Evolutionary conservation across 2,797 vertebrate species (phyloP).

Genomic region (Galaxias olidus): DNA sequence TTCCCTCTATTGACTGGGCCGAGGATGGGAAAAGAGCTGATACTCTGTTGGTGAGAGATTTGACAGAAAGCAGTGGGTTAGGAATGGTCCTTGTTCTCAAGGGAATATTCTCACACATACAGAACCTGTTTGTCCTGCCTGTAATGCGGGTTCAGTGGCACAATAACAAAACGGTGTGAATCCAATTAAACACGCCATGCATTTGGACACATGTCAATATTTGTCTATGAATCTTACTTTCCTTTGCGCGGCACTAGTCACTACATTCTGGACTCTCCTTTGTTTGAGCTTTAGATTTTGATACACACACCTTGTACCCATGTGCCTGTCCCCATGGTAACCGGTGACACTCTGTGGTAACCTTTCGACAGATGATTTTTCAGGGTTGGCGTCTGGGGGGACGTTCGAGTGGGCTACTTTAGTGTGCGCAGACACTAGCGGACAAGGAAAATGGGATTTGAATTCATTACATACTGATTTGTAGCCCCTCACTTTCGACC

Average conservation of each 20-base stretch:
- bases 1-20: constrained; percentile 64
- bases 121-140: constrained; percentile 56
- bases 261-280: too few species aligned
- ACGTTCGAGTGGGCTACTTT: constrained; percentile 30
- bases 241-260: too few species aligned
- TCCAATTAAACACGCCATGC: too few species aligned
- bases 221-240: too few species aligned
- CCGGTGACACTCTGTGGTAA: constrained; percentile 29
- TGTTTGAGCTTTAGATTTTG: too few species aligned
- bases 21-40: constrained; percentile 51
- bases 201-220: too few species aligned
- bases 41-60: constrained; percentile 58
- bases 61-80: constrained; percentile 56
- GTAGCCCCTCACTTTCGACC: constrained; percentile 13
- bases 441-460: constrained; percentile 45
- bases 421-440: constrained; percentile 27
- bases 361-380: constrained; percentile 30
- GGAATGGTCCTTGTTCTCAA: constrained; percentile 60
- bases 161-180: too few species aligned
- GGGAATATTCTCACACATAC: constrained; percentile 53
- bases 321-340: constrained; percentile 49
- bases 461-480: constrained; percentile 56
- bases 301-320: too few species aligned
- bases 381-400: constrained; percentile 25
- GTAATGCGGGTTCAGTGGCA: constrained; percentile 16